Percentiles rank a stretch among this genome's conserved stretches.
These are phyloP conservation scores for Synergus japonicus DNA, from an alignment of 2,888 invertebrate genomes.

Conservation along the genomic window DNA sequence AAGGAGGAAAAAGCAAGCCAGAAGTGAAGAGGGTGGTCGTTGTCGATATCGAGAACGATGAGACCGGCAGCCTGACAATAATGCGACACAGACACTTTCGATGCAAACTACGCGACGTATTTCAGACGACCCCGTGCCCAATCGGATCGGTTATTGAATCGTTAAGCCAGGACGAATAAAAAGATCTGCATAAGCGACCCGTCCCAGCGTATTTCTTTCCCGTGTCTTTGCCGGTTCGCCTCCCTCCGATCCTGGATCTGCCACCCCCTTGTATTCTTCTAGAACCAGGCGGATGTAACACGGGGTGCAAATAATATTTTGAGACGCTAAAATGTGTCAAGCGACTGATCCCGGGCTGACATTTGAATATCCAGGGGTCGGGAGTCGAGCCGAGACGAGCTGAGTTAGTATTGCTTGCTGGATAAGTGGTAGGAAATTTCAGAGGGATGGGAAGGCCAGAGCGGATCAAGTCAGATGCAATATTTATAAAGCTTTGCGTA, in stretches of 20 bases:
- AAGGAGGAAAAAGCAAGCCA: conserved; percentile 1
- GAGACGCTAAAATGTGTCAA: conserved; percentile 77
- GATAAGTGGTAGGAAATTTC: conserved; percentile 27
- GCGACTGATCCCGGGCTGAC: conserved; percentile 73
- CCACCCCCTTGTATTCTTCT: conserved; percentile 38
- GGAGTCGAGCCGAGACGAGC: conserved; percentile 44
- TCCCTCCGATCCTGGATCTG: conserved; percentile 14
- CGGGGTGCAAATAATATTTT: conserved; percentile 75
- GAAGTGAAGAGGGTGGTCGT: conserved; percentile 23
- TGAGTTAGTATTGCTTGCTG: conserved; percentile 41
- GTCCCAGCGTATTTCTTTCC: conserved; percentile 45
- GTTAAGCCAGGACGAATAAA: conserved; percentile 74
- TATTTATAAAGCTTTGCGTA: conserved; percentile 67
- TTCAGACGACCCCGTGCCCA: conserved; percentile 49
- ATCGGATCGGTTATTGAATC: conserved; percentile 76
- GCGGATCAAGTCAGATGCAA: conserved; percentile 56
- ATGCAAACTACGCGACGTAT: conserved; percentile 45
- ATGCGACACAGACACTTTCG: conserved; percentile 41
- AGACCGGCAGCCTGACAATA: conserved; percentile 43
- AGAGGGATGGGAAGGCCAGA: conserved; percentile 39
- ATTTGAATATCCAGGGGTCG: conserved; percentile 72
- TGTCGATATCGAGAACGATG: conserved; percentile 34
- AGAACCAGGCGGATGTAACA: conserved; percentile 51
- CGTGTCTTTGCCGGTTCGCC: conserved; percentile 30
- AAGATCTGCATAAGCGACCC: conserved; percentile 68